Evolutionary conservation across 2,888 invertebrate species (phyloP), one percentile per base, ranked within the genome.

Genomic region (Eumacrocentrus americanus): DNA sequence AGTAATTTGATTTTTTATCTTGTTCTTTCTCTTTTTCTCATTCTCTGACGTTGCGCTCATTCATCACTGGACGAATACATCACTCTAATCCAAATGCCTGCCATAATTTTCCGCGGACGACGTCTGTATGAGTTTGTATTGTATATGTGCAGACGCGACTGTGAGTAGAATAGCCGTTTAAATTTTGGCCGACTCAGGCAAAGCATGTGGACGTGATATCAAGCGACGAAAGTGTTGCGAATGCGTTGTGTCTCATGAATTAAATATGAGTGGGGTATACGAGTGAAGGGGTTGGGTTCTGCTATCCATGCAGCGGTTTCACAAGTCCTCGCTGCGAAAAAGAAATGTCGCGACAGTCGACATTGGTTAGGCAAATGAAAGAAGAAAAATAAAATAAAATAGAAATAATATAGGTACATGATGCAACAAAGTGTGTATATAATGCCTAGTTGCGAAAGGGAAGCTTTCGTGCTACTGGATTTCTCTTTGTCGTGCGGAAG

Each of bases 201-300:
- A 42, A 48, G 38, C 16, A 35, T 46, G 23, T 14, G 47, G 48
- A 9, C 29, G 51, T 51, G 29, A 29, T 60, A 57, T 54, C 40
- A 14, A 48, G 57, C 14, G 47, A 46, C 22, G 54, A 38, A 40
- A 54, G 47, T 60, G 60, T 62, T 55, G 60, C 42, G 48, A 38
- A 60, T 62, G 48, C 58, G 55, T 60, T 35, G 40, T 47, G 4
- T 25, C 29, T 38, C 61, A 67, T 67, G 64, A 68, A 65, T 68
- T 67, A 68, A 67, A 64, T 67, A 68, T 66, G 63, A 68, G 56
- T 57, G n/a, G n/a, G n/a, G 16, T 14, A n/a, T 37, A 34, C 35
- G 44, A 35, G 40, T 23, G 16, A 34, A 22, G n/a, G 18, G 12
- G 18, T 6, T 20, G 18, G 44, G 20, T n/a, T 4, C 16, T 20